These are phyloP conservation scores for Euclidia mi DNA, from an alignment of 2,888 invertebrate genomes.

Conservation along the genomic window DNA sequence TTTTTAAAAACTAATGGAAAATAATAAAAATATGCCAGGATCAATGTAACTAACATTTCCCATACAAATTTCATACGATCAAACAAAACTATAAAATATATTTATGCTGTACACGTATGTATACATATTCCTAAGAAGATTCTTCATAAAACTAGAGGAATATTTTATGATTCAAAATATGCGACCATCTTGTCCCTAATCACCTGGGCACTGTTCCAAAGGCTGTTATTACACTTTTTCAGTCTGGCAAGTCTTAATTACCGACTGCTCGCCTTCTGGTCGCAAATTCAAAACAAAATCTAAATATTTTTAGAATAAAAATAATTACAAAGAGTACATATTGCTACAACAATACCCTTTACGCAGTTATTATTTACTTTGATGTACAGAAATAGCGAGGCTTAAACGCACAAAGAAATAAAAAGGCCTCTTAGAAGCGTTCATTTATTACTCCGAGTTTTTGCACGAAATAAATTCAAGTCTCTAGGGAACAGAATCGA, in stretches of 20 bases:
- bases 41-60: too few relatives aligned
- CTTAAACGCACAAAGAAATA: conserved; percentile 37
- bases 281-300: too few relatives aligned
- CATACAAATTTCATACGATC: too few relatives aligned
- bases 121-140: too few relatives aligned
- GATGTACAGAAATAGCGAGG: conserved; percentile 26
- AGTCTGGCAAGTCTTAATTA: too few relatives aligned
- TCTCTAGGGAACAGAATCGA: conserved; percentile 46
- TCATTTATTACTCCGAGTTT: conserved; percentile 45
- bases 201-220: conserved; percentile 2
- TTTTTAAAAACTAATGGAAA: too few relatives aligned
- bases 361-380: conserved; percentile 29
- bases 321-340: not conserved
- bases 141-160: too few relatives aligned
- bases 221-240: too few relatives aligned
- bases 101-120: too few relatives aligned
- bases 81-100: too few relatives aligned
- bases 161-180: not conserved
- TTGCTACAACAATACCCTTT: not conserved
- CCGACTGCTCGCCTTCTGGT: too few relatives aligned
- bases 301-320: not conserved
- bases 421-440: conserved; percentile 36
- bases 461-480: conserved; percentile 44
- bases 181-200: not conserved
- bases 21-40: too few relatives aligned